These are phyloP conservation scores for Gavialis gangeticus DNA, from an alignment of 2,113 vertebrate species.

Conservation along the genomic window DNA sequence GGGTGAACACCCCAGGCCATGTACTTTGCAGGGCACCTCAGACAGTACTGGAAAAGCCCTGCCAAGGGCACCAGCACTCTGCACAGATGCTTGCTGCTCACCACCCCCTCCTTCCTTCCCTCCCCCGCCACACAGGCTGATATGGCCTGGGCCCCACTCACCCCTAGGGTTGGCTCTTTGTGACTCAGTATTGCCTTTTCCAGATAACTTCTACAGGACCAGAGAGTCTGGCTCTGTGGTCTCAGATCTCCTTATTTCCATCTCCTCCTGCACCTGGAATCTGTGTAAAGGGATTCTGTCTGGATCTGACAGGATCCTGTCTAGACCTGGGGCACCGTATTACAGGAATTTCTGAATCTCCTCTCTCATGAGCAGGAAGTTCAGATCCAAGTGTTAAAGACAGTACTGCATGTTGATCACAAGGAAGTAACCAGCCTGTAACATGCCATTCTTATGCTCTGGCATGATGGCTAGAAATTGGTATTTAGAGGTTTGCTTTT, in stretches of 20 bases:
- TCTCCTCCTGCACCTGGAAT: background rate
- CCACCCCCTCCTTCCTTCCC: too few species aligned
- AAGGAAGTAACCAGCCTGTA: fast-evolving
- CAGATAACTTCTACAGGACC: background rate
- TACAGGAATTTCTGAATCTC: background rate
- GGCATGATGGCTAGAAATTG: too few species aligned
- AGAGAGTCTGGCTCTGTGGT: background rate
- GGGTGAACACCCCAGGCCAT: too few species aligned
- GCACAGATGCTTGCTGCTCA: too few species aligned
- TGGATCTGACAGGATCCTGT: background rate
- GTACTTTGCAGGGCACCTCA: too few species aligned
- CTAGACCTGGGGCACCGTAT: background rate
- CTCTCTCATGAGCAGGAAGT: background rate
- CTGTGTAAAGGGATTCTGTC: background rate
- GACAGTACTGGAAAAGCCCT: too few species aligned
- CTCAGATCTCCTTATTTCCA: background rate
- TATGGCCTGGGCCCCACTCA: too few species aligned
- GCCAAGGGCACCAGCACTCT: too few species aligned
- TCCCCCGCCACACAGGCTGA: too few species aligned
- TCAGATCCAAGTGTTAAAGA: background rate
- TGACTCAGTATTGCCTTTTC: background rate
- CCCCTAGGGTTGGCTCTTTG: background rate
- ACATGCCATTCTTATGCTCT: background rate
- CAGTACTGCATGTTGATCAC: background rate
- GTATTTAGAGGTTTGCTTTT: too few species aligned